A percentile compares a stretch with the other conserved stretches of the same genome.
These are phyloP conservation scores for Lordiphosa andalusiaca DNA, from an alignment of 2,888 invertebrate species.

Conservation along the genomic window DNA sequence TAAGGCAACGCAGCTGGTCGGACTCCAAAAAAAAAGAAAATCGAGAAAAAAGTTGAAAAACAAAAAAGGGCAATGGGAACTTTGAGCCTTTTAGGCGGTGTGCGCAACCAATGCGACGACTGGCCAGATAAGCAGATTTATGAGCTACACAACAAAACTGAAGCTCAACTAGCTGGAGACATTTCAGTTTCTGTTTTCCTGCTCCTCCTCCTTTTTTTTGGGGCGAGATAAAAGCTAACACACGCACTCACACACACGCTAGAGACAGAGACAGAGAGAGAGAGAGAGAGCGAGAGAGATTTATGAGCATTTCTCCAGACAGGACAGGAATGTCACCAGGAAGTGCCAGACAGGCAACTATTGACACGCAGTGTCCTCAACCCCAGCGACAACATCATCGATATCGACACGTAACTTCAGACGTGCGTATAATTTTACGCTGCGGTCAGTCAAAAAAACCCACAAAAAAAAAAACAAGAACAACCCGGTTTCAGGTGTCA, in stretches of 20 bases:
- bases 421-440: slow-evolving; percentile 71
- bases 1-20: slow-evolving; percentile 62
- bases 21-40: slow-evolving; percentile 22
- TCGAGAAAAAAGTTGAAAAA: slow-evolving; percentile 12
- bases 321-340: slow-evolving; percentile 50
- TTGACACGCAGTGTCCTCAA: slow-evolving; percentile 53
- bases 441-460: slow-evolving; percentile 50
- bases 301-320: slow-evolving; percentile 60
- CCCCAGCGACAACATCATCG: slow-evolving; percentile 34
- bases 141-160: slow-evolving; percentile 73
- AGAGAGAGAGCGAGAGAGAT: slow-evolving; percentile 45
- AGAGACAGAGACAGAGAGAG: too few relatives aligned
- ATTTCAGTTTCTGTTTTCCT: slow-evolving; percentile 22
- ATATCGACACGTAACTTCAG: slow-evolving; percentile 58
- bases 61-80: slow-evolving; percentile 8
- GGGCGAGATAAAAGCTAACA: slow-evolving; percentile 62
- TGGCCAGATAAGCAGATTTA: slow-evolving; percentile 70
- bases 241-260: slow-evolving; percentile 31
- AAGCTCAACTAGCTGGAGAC: slow-evolving; percentile 70
- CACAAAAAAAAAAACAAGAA: slow-evolving; percentile 8
- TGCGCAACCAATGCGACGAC: slow-evolving; percentile 50
- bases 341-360: slow-evolving; percentile 29
- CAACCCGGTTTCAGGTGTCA: slow-evolving; percentile 57
- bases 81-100: slow-evolving; percentile 40
- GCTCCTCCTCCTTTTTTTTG: neutral